phyloP scores from a whole-genome alignment of 1,140 invertebrate genomes.

The Drosophila orena region DNA sequence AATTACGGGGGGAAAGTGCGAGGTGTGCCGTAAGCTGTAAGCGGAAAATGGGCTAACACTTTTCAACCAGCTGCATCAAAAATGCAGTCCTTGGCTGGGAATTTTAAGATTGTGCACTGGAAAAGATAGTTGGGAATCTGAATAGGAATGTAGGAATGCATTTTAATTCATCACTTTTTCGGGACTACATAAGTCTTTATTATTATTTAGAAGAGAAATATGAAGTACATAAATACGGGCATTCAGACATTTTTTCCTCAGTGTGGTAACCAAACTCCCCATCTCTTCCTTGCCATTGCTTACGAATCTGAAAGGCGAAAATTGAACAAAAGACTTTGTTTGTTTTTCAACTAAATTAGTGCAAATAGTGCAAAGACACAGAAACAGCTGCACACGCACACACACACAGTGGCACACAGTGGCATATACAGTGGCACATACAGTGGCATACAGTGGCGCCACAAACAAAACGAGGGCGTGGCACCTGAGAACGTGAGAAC shows the following conservation, averaged over 20 bases:
- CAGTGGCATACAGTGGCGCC: neutral
- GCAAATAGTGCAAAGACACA: slow-evolving; percentile 74
- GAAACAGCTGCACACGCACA: slow-evolving; percentile 17
- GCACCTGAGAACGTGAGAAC: slow-evolving; percentile 32
- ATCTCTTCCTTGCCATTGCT: slow-evolving; percentile 17
- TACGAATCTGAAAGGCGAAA: slow-evolving; percentile 73
- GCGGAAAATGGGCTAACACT: slow-evolving; percentile 72
- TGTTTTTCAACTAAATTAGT: slow-evolving; percentile 84
- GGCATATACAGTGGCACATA: too few species aligned
- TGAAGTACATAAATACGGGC: too few species aligned
- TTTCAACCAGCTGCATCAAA: slow-evolving; percentile 38
- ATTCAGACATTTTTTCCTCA: slow-evolving; percentile 1
- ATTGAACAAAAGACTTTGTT: slow-evolving; percentile 83
- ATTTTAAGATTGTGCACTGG: slow-evolving; percentile 11
- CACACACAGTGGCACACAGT: neutral
- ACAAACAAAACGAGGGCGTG: slow-evolving; percentile 52
- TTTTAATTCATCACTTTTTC: too few species aligned
- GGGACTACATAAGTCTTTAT: too few species aligned
- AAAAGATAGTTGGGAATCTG: too few species aligned
- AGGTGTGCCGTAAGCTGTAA: slow-evolving; percentile 9
- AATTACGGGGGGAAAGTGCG: slow-evolving; percentile 59
- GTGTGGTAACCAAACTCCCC: slow-evolving; percentile 14
- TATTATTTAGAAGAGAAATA: too few species aligned
- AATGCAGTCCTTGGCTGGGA: slow-evolving; percentile 52
- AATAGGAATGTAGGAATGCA: neutral